Base-by-base conservation (phyloP, 2,888 invertebrate genomes). In the Encarsia formosa region DNA sequence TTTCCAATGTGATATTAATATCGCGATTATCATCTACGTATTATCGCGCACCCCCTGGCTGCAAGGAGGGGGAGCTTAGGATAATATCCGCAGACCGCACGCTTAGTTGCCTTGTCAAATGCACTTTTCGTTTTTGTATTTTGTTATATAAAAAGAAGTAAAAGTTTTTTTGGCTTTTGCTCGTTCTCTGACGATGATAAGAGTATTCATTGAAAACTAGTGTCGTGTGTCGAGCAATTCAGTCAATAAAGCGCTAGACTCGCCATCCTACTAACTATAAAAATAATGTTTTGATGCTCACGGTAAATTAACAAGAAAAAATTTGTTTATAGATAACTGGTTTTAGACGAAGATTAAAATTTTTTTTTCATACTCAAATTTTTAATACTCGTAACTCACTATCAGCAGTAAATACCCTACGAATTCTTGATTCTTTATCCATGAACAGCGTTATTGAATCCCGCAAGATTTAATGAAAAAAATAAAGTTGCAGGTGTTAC, bases 1-100 rank as follows among this genome's bases (percentile, higher is more conserved):
- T 67, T 72, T 70, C 70, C 72, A 72, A 73, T 73, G 72, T 65
- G 73, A 73, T 73, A 73, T 73, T 73, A 73, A 73, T 73, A 72
- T 73, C 71, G 63, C 73, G 72, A 73, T 73, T 73, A 73, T 71
- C 72, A 71, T 73, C 71, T 70, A 70, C 71, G 71, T 71, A 73
- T 73, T 73, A 72, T 71, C 68, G 63, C 60, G 52, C 39, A 43
- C 49, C 62, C 62, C 62, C 58, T 47, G n/a, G 43, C 41, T 51
- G 58, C 58, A 60, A 59, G 61, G 42, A 49, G 42, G 35, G 47
- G 32, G 52, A 57, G 54, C 57, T 63, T 59, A 55, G 56, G 56
- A 18, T 16, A 62, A 61, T 32, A 15, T 32, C 5, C 32, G 32
- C n/a, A n/a, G 5, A 32, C 5, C 32, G n/a, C 32, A 19, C 22